Conservation (phyloP, 2,888 invertebrate genomes). For the Agrochola lychnidis region DNA sequence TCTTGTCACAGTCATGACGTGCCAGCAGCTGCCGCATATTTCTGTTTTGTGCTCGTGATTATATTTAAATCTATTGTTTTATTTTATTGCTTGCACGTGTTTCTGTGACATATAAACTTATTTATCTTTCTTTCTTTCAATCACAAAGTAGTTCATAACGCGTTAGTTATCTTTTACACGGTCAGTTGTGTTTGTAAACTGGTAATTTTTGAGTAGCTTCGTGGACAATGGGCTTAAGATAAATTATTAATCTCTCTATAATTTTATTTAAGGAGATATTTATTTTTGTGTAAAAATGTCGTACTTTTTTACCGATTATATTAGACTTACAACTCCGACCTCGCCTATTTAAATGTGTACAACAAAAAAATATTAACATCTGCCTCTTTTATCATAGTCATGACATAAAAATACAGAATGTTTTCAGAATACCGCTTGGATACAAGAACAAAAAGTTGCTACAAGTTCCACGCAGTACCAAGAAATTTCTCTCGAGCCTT, state of each 20-base stretch:
- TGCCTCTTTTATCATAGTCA: background rate
- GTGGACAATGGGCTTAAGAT: background rate
- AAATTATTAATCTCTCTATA: background rate
- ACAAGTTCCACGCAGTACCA: conserved; percentile 77
- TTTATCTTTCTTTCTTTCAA: no score
- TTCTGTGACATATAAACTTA: no score
- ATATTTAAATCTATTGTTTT: no score
- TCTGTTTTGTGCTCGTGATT: no score
- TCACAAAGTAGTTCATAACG: background rate
- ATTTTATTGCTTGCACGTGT: no score
- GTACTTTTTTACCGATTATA: background rate
- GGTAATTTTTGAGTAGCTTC: background rate
- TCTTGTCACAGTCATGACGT: no score
- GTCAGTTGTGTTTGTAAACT: background rate
- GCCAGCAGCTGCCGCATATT: no score
- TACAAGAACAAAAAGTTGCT: conserved; percentile 73
- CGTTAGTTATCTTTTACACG: background rate
- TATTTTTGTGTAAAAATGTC: background rate
- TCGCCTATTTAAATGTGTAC: background rate
- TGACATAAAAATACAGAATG: background rate
- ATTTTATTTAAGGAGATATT: background rate
- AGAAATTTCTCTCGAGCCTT: conserved; percentile 73
- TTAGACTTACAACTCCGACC: background rate
- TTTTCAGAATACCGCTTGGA: conserved; percentile 73
- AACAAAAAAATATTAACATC: background rate